Conservation (phyloP, 1,140 invertebrate species). For the Alviniconcha marisindica region DNA sequence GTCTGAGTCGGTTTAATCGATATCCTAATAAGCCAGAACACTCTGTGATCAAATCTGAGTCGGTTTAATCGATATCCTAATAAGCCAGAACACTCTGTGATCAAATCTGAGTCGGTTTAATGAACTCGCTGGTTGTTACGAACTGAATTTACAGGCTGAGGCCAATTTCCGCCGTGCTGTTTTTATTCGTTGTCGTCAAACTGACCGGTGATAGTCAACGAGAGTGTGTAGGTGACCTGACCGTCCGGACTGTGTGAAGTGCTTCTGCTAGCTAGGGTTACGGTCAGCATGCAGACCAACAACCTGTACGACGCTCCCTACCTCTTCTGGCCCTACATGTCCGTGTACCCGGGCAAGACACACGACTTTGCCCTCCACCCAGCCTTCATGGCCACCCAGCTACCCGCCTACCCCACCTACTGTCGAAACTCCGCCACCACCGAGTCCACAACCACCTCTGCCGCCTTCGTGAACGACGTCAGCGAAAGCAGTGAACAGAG, state of each 20-base stretch:
- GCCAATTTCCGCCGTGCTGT: too few relatives aligned
- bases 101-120: too few relatives aligned
- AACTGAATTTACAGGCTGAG: too few relatives aligned
- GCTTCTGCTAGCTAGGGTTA: background rate
- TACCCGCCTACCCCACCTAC: constrained; percentile 46
- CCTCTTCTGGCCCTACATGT: constrained; percentile 45
- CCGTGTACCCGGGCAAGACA: constrained; percentile 39
- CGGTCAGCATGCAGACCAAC: constrained; percentile 40
- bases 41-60: too few relatives aligned
- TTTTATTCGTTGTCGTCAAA: too few relatives aligned
- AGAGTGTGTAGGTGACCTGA: too few relatives aligned
- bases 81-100: too few relatives aligned
- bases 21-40: too few relatives aligned
- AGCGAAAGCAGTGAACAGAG: background rate
- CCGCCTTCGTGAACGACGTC: constrained; percentile 1
- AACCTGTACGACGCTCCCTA: constrained; percentile 30
- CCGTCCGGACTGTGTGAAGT: too few relatives aligned
- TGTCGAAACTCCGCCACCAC: constrained; percentile 32
- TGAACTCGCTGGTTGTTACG: too few relatives aligned
- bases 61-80: too few relatives aligned
- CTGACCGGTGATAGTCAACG: background rate
- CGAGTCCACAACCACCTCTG: background rate
- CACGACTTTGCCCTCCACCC: constrained; percentile 56
- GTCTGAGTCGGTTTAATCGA: too few relatives aligned
- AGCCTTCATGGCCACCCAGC: constrained; percentile 56